Percentiles rank a stretch among this genome's conserved stretches.
Conservation (phyloP, 2,888 invertebrate genomes). For the Rhingia campestris region DNA sequence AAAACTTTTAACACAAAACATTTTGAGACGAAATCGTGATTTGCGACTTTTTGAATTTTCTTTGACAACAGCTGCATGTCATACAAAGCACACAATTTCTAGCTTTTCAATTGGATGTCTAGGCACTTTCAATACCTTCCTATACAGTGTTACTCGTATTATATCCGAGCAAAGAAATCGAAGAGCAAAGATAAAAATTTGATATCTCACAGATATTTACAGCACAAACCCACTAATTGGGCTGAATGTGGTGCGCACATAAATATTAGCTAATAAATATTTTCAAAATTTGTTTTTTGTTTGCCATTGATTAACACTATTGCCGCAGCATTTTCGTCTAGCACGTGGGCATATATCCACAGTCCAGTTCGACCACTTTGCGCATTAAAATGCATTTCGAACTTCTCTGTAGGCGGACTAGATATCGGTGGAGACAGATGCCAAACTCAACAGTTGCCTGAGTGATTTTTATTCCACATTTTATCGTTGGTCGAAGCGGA, state of each 20-base stretch:
- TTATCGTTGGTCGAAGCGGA: constrained; percentile 42
- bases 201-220: constrained; percentile 48
- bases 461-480: constrained; percentile 31
- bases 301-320: constrained; percentile 15
- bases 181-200: constrained; percentile 41
- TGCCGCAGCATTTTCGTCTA: constrained; percentile 19
- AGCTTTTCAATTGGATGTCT: constrained; percentile 36
- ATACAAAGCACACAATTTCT: constrained; percentile 1
- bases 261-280: constrained; percentile 17
- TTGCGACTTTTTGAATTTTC: constrained; percentile 37
- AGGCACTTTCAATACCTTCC: not conserved
- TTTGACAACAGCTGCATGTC: constrained; percentile 28
- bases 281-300: constrained; percentile 44
- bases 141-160: constrained; percentile 24
- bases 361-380: constrained; percentile 67
- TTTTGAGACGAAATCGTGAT: constrained; percentile 51
- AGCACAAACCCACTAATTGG: constrained; percentile 37
- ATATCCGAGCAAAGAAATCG: constrained; percentile 11
- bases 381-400: constrained; percentile 56
- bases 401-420: constrained; percentile 59
- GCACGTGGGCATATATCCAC: constrained; percentile 57
- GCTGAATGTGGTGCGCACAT: constrained; percentile 6
- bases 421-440: constrained; percentile 49
- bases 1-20: constrained; percentile 7
- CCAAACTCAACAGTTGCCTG: constrained; percentile 39